Base-by-base conservation (phyloP, 2,797 vertebrate genomes). In the Phalloptychus januarius region DNA sequence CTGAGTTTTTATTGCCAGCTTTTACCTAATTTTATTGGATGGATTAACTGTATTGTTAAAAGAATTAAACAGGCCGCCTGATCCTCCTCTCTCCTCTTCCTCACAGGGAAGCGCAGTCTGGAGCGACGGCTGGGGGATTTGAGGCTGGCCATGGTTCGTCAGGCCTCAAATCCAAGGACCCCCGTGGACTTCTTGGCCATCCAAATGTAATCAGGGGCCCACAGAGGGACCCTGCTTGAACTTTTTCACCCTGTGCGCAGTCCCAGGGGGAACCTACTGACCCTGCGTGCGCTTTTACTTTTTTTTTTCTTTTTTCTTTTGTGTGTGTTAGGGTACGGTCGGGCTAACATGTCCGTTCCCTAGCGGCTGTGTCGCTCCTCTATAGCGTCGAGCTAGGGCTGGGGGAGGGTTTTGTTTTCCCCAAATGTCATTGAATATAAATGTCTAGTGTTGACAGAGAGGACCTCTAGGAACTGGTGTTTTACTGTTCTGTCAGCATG, bases 101-200 rank as follows among this genome's bases (percentile, higher is more conserved):
- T 82, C 2, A 73, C 75, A 96, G 95, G 93, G 40, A 94, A 93
- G 76, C 89, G 93, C 56, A 71, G 82, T 75, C 79, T 96, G 38
- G 91, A 93, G 87, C 83, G 69, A 5, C 65, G 54, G 75, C 86
- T 96, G 36, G 88, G 87, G 4, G 90, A 86, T 42, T 79, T 96
- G 82, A 90, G 92, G 77, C 81, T 95, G 85, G 92, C 94, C 31
- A 86, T 92, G 10, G 93, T 95, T 31, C 87, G 84, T 40, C 94
- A 95, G 77, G 94, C 94, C 1, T 50, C 91, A 0, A 92, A 85
- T 40, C 94, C 92, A 63, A 89, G 88, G 78, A 89, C 78, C 28
- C 95, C 95, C 7, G 38, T 69, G 0, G 94, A 96, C 77, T 94
- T 96, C 79, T 87, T 88, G 77, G 75, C 81, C 75, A 95, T 95